Percentiles rank a stretch among this genome's conserved stretches.
phyloP scores from a whole-genome alignment of 2,797 vertebrate genomes.

The Benthosema pterotum region DNA sequence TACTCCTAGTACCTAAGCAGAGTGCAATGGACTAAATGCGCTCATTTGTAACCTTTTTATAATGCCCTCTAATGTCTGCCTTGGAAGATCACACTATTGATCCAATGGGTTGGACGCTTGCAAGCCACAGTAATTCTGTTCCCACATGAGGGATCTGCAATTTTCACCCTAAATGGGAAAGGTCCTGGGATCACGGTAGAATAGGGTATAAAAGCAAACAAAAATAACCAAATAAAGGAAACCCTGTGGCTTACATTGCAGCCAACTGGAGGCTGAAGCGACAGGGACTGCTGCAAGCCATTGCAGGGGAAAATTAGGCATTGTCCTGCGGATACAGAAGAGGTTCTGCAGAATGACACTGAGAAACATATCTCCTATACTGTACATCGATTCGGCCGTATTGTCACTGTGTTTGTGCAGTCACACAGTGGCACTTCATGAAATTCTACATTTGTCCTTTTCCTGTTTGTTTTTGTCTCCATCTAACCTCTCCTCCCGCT shows the following conservation, averaged over 20 bases:
- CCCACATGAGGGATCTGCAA: conserved; percentile 58
- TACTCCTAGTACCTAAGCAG: conserved; percentile 61
- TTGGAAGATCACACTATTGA: conserved; percentile 73
- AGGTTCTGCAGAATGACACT: conserved; percentile 31
- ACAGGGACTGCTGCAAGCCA: conserved; percentile 50
- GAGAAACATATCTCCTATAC: conserved; percentile 28
- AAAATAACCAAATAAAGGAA: conserved; percentile 22
- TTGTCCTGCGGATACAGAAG: conserved; percentile 50
- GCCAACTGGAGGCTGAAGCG: conserved; percentile 38
- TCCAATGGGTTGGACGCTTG: conserved; percentile 53
- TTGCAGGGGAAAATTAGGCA: conserved; percentile 62
- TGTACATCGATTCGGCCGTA: conserved; percentile 20
- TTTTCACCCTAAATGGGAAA: conserved; percentile 57
- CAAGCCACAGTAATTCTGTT: conserved; percentile 55
- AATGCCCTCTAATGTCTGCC: conserved; percentile 63
- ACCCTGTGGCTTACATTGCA: conserved; percentile 29
- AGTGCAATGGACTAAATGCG: conserved; percentile 66
- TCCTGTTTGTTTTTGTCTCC: conserved; percentile 58
- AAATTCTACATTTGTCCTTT: conserved; percentile 62
- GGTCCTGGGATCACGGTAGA: conserved; percentile 49
- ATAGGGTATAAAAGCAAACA: conserved; percentile 39
- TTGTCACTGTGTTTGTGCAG: conserved; percentile 44
- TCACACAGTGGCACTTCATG: conserved; percentile 40
- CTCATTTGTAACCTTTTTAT: conserved; percentile 74
- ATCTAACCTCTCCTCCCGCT: conserved; percentile 39